These are phyloP conservation scores for Byasa hedistus DNA, from an alignment of 2,888 invertebrate genomes.

Conservation along the genomic window DNA sequence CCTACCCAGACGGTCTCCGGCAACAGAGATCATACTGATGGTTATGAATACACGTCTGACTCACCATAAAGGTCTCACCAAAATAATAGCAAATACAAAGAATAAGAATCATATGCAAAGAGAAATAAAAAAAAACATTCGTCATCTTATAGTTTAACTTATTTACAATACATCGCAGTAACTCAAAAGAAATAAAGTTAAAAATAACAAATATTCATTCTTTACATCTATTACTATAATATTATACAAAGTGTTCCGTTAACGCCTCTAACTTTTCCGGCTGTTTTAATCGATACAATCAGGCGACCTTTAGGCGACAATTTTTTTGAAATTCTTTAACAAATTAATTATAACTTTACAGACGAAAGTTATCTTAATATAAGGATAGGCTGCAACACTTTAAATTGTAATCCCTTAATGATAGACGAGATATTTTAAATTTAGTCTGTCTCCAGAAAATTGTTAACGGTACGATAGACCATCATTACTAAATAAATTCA, in stretches of 20 bases:
- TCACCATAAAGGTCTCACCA: background rate
- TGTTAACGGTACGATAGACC: no score
- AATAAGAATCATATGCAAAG: background rate
- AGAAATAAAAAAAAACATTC: background rate
- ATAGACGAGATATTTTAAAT: no score
- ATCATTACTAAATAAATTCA: no score
- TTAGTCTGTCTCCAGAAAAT: no score
- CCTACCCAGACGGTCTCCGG: no score
- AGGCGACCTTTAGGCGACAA: background rate
- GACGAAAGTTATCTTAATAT: background rate
- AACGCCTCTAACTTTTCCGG: background rate
- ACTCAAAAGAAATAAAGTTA: conserved; percentile 38
- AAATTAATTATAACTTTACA: background rate
- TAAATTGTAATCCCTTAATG: no score
- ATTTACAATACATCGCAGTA: conserved; percentile 57
- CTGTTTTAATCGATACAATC: background rate
- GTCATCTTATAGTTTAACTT: conserved; percentile 23
- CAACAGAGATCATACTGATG: no score
- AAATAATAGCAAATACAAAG: background rate
- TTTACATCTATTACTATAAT: conserved; percentile 38
- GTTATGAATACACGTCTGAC: no score
- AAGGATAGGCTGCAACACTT: no score
- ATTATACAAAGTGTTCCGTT: conserved; percentile 17
- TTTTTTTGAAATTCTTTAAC: background rate
- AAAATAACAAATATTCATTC: conserved; percentile 47